A percentile compares a stretch with the other conserved stretches of the same genome.
phyloP scores from a whole-genome alignment of 2,888 invertebrate species.

The Hirudinaria manillensis region DNA sequence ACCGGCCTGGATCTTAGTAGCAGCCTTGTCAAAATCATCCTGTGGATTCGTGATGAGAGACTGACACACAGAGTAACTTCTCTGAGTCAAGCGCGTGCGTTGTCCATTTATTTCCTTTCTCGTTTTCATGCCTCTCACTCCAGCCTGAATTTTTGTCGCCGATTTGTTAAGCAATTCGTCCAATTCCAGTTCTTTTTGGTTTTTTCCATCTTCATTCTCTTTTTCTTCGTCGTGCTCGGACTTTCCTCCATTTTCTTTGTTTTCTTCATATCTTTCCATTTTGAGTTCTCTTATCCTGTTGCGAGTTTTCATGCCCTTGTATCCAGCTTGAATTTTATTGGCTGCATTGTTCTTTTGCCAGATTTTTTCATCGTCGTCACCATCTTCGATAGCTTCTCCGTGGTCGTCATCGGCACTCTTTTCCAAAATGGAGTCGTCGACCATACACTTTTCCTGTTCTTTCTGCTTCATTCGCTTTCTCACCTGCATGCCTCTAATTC shows the following conservation, averaged over 20 bases:
- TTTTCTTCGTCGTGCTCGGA: not conserved
- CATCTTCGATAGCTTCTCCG: not conserved
- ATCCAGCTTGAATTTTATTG: not conserved
- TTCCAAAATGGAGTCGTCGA: not conserved
- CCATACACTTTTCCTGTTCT: not conserved
- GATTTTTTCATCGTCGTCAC: not conserved
- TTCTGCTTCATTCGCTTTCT: constrained; percentile 13
- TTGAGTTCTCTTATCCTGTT: not conserved
- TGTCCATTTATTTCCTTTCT: constrained; percentile 17
- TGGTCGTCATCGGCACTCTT: constrained; percentile 7
- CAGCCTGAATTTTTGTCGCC: constrained; percentile 45
- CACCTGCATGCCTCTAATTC: constrained; percentile 40
- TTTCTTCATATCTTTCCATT: not conserved
- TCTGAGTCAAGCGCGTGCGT: too few relatives aligned
- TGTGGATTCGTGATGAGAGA: not conserved
- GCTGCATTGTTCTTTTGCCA: not conserved
- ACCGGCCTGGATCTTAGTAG: constrained; percentile 44
- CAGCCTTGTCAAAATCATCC: constrained; percentile 42
- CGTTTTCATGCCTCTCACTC: constrained; percentile 40
- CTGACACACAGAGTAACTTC: too few relatives aligned
- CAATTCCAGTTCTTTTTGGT: too few relatives aligned
- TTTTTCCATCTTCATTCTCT: not conserved
- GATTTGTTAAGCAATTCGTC: constrained; percentile 42
- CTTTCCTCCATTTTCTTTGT: not conserved
- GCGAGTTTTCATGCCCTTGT: not conserved